A percentile compares a stretch with the other conserved stretches of the same genome.
Evolutionary conservation across 2,113 vertebrate species (phyloP).

Genomic region (Ardeotis arabs): DNA sequence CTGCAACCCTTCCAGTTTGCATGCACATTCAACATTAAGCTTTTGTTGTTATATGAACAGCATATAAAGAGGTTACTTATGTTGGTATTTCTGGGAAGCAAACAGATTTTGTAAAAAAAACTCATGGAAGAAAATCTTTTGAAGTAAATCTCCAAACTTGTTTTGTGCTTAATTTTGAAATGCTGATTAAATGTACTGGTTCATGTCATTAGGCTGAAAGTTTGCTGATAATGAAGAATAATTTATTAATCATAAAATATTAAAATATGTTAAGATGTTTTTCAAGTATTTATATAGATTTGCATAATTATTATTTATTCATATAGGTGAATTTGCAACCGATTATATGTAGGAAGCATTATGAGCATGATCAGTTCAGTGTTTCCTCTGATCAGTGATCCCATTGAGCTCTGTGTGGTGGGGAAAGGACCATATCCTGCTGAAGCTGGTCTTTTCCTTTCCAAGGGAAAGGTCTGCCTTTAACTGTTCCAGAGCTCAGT

Average conservation of each 20-base stretch:
- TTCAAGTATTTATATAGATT: not conserved
- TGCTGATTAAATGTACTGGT: not conserved
- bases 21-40: not conserved
- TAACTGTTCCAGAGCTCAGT: not conserved
- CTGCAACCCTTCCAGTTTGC: not conserved
- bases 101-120: not conserved
- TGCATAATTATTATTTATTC: not conserved
- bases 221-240: constrained; percentile 17
- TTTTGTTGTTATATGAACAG: not conserved
- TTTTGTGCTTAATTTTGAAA: constrained; percentile 3
- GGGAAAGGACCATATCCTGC: not conserved
- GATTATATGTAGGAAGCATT: not conserved
- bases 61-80: not conserved
- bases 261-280: not conserved
- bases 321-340: not conserved
- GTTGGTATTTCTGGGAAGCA: not conserved
- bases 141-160: not conserved
- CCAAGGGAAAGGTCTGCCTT: not conserved
- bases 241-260: not conserved
- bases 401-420: not conserved
- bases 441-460: not conserved
- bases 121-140: not conserved
- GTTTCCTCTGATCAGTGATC: not conserved
- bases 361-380: not conserved
- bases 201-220: not conserved